A percentile compares a stretch with the other conserved stretches of the same genome.
These are phyloP conservation scores for Solenopsis invicta DNA, from an alignment of 1,140 invertebrate species.

Conservation along the genomic window DNA sequence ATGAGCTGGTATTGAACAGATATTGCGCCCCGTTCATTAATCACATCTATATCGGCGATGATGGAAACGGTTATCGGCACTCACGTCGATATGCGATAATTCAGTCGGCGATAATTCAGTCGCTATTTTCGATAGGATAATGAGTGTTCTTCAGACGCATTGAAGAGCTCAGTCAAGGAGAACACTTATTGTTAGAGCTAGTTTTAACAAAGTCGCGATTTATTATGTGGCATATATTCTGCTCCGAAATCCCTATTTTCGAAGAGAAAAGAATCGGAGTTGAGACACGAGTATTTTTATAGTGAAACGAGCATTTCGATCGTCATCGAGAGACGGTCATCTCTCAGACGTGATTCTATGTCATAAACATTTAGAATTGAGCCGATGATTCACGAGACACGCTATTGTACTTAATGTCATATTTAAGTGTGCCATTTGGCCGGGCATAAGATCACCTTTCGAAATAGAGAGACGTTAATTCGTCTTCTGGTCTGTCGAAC, in stretches of 20 bases:
- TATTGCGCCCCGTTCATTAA: slow-evolving; percentile 29
- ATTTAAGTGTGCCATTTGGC: slow-evolving; percentile 37
- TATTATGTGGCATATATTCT: neutral
- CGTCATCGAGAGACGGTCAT: neutral
- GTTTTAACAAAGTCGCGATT: neutral
- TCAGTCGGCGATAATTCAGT: neutral
- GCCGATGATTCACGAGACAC: slow-evolving; percentile 56
- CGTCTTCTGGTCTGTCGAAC: slow-evolving; percentile 55
- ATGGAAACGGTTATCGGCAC: slow-evolving; percentile 29
- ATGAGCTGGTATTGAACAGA: neutral
- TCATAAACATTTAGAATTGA: slow-evolving; percentile 33
- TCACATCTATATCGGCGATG: neutral
- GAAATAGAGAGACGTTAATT: slow-evolving; percentile 66
- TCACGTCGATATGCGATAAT: neutral
- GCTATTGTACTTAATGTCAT: slow-evolving; percentile 49
- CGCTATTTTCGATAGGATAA: neutral
- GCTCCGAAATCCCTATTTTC: neutral
- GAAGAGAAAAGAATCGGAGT: neutral
- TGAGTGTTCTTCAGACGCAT: neutral
- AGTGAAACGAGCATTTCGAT: slow-evolving; percentile 32
- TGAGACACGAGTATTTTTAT: neutral
- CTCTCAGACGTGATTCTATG: slow-evolving; percentile 23
- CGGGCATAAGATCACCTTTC: slow-evolving; percentile 70
- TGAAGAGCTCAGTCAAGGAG: neutral
- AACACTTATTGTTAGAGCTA: neutral